Evolutionary conservation across 2,888 invertebrate genomes (phyloP).

Genomic region (Cephonodes hylas): DNA sequence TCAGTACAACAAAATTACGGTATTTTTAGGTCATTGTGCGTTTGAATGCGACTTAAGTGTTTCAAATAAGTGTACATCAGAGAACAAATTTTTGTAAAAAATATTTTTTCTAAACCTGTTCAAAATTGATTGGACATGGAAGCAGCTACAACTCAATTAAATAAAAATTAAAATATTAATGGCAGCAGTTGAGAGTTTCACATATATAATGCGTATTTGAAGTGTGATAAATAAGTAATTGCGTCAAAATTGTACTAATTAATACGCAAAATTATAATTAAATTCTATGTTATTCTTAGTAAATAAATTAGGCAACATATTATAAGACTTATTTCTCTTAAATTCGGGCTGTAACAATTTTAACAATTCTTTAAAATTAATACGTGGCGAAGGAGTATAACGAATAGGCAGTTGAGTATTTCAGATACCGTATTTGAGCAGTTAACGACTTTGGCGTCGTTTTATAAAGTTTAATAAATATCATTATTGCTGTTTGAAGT

Average conservation of each 20-base stretch:
- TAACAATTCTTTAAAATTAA: background rate
- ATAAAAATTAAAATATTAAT: background rate
- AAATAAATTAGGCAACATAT: slow-evolving; percentile 48
- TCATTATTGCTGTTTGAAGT: slow-evolving; percentile 33
- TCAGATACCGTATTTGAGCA: background rate
- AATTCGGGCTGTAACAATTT: slow-evolving; percentile 3
- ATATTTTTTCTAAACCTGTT: background rate
- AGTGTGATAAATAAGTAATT: slow-evolving; percentile 17
- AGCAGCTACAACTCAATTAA: background rate
- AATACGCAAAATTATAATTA: slow-evolving; percentile 30
- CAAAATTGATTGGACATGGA: background rate
- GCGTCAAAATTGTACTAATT: slow-evolving; percentile 27
- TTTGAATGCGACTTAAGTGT: background rate
- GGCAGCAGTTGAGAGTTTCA: background rate
- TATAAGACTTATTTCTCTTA: slow-evolving; percentile 21
- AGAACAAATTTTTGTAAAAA: background rate
- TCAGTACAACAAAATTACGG: background rate
- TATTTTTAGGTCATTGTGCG: background rate
- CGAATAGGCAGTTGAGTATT: background rate
- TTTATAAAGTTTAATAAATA: slow-evolving; percentile 7
- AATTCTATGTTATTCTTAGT: slow-evolving; percentile 46
- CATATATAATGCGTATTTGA: background rate
- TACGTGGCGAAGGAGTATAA: background rate
- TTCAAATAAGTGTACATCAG: background rate
- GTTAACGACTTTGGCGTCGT: background rate